Base-by-base conservation (phyloP, 1,140 invertebrate species). In the Drosophila sproati region DNA sequence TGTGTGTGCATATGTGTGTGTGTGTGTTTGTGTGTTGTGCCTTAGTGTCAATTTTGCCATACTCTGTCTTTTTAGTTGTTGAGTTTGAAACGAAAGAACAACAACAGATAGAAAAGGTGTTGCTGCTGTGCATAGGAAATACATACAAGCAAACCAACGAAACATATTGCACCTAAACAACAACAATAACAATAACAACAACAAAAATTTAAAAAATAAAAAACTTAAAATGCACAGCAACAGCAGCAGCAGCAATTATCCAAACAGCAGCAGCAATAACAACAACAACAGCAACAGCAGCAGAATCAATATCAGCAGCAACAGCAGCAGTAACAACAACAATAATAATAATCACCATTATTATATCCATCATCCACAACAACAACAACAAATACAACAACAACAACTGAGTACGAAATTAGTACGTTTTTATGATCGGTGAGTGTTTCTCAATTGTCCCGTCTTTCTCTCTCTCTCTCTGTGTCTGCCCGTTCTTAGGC, bases 391-490 rank as follows among this genome's bases (percentile, higher is more conserved):
- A 7, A 34, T 34, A 6, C 29, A 60, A 12, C 55, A 45, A 34
- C 64, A 68, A 39, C 69, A 60, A 62, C 63, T 56, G 67, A 77
- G 34, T 62, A 67, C 69, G 32, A 77, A 76, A 76, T 60, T 76
- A 48, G 12, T 70, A 66, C 73, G 73, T 55, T 64, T 76, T 55
- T 72, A 64, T 63, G 61, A 76, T 60, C 68, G 73, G 73, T 76
- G 73, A 76, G 73, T 76, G 37, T 71, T 59, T 51, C 3, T 41
- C 5, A 10, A 56, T 56, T 64, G 32, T 50, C 35, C 37, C 37
- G 0, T 39, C 57, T 52, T n/a, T 35, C 2, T 52, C 29, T 35
- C 2, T 28, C 32, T 60, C 10, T 4, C 28, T 39, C 31, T 8
- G 31, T 8, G 12, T 8, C 29, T 54, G 48, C 5, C 39, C 43